phyloP scores from a whole-genome alignment of 2,888 invertebrate species.

The Papilio elwesi region DNA sequence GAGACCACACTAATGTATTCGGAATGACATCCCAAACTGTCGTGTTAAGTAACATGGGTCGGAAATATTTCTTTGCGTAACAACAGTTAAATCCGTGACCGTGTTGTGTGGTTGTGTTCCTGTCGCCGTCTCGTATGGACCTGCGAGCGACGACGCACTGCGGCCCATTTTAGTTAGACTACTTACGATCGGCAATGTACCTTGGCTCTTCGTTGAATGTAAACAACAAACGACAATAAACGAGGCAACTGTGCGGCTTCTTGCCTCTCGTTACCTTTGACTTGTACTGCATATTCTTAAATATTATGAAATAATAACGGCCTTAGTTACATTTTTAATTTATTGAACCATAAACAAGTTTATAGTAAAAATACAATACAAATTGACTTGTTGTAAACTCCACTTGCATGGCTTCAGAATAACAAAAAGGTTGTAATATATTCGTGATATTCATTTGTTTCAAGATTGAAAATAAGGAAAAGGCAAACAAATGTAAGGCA shows the following conservation, averaged over 20 bases:
- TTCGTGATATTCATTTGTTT: too few relatives aligned
- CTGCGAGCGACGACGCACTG: background rate
- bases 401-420: too few relatives aligned
- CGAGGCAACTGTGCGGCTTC: constrained; percentile 30
- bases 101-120: constrained; percentile 11
- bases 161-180: constrained; percentile 21
- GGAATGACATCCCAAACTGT: constrained; percentile 7
- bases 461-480: too few relatives aligned
- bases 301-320: constrained; percentile 3
- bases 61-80: constrained; percentile 17
- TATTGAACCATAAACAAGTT: too few relatives aligned
- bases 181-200: constrained; percentile 25
- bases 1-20: background rate
- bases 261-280: constrained; percentile 15
- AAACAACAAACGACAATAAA: constrained; percentile 22
- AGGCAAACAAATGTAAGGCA: too few relatives aligned
- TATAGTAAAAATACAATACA: too few relatives aligned
- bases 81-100: constrained; percentile 6
- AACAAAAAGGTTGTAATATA: too few relatives aligned
- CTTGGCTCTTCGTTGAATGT: constrained; percentile 31
- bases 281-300: constrained; percentile 2
- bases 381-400: too few relatives aligned
- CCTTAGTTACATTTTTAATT: too few relatives aligned
- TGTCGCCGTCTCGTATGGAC: background rate
- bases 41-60: constrained; percentile 18